phyloP scores from a whole-genome alignment of 1,140 invertebrate genomes.

The Hylaeus anthracinus region DNA sequence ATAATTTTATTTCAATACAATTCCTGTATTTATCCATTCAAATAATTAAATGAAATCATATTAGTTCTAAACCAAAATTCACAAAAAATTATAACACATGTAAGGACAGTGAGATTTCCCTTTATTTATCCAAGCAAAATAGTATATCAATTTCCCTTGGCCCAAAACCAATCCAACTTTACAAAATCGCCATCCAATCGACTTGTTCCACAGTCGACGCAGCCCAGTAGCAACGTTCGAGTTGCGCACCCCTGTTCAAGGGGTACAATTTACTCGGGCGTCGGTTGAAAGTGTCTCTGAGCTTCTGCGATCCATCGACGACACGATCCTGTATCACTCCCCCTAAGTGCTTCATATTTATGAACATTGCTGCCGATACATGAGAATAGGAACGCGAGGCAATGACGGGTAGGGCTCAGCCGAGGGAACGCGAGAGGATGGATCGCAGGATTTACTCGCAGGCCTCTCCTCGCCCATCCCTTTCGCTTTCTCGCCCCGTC shows the following conservation, averaged over 20 bases:
- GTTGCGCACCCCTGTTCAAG: not conserved
- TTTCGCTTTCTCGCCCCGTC: not conserved
- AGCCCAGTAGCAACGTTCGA: too few species aligned
- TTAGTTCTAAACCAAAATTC: too few species aligned
- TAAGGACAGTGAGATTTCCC: too few species aligned
- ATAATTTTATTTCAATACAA: too few species aligned
- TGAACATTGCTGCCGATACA: not conserved
- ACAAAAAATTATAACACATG: too few species aligned
- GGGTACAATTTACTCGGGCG: not conserved
- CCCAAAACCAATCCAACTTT: too few species aligned
- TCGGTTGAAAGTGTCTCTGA: not conserved
- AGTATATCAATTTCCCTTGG: too few species aligned
- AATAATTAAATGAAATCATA: too few species aligned
- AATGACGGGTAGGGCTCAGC: not conserved
- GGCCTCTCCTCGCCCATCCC: not conserved
- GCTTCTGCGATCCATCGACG: not conserved
- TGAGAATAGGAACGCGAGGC: not conserved
- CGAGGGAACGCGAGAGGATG: not conserved
- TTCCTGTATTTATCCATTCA: too few species aligned
- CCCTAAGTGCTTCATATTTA: slow-evolving; percentile 11
- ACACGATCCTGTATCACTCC: not conserved
- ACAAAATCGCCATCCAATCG: too few species aligned
- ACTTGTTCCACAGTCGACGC: too few species aligned
- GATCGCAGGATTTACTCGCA: not conserved
- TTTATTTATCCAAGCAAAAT: too few species aligned